Evolutionary conservation across 2,888 invertebrate genomes (phyloP).

Genomic region (Ferrisia virgata): DNA sequence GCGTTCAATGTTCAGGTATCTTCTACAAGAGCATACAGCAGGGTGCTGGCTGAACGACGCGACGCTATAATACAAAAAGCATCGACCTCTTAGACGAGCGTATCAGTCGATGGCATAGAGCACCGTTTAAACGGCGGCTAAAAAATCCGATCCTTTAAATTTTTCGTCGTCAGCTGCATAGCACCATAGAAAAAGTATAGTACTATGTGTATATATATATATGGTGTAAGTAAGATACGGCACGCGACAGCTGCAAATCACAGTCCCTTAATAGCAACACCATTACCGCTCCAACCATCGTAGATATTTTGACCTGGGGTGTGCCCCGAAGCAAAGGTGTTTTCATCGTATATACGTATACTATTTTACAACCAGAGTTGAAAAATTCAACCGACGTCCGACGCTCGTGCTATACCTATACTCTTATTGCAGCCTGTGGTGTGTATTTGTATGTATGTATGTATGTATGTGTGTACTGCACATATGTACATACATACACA

Average conservation of each 20-base stretch:
- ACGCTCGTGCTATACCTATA: slow-evolving; percentile 40
- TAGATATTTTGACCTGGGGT: slow-evolving; percentile 43
- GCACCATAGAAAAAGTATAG: slow-evolving; percentile 36
- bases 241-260: slow-evolving; percentile 46
- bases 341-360: slow-evolving; percentile 8
- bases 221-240: neutral
- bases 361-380: slow-evolving; percentile 38
- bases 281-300: slow-evolving; percentile 29
- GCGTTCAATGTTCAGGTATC: neutral
- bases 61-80: too few species aligned
- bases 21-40: slow-evolving; percentile 6
- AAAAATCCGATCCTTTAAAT: slow-evolving; percentile 12
- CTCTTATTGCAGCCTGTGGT: neutral
- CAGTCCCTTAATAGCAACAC: slow-evolving; percentile 42
- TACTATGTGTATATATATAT: too few species aligned
- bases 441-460: neutral
- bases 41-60: neutral
- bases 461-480: too few species aligned
- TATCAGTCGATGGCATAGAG: neutral
- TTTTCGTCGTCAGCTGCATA: slow-evolving; percentile 42
- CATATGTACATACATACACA: neutral
- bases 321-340: slow-evolving; percentile 43
- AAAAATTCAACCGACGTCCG: slow-evolving; percentile 36
- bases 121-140: neutral
- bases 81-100: too few species aligned